Evolutionary conservation across 2,113 vertebrate species (phyloP).

Genomic region (Penelope pileata): DNA sequence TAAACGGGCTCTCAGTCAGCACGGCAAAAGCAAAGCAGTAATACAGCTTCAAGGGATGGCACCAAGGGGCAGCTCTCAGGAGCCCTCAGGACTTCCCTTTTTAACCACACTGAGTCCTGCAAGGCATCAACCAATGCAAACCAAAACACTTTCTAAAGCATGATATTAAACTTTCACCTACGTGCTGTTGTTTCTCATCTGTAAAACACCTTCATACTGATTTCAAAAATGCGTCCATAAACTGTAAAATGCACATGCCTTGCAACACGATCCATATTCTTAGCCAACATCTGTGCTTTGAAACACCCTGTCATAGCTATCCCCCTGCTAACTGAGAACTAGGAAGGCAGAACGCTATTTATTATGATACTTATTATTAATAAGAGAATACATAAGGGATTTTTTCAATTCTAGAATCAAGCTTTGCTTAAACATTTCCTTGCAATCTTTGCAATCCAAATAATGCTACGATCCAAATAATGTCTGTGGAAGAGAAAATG

Average conservation of each 20-base stretch:
- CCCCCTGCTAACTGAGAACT: background rate
- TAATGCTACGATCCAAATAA: background rate
- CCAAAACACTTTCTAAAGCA: background rate
- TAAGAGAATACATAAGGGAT: background rate
- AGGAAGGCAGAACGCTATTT: background rate
- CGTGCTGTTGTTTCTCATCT: background rate
- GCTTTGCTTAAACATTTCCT: slow-evolving; percentile 12
- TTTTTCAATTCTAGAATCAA: background rate
- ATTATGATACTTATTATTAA: background rate
- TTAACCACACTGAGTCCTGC: background rate
- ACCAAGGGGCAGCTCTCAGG: background rate
- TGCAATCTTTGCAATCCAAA: background rate
- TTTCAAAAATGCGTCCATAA: background rate
- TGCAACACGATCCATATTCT: background rate
- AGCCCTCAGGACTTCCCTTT: background rate
- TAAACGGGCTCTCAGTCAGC: background rate
- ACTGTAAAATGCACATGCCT: background rate
- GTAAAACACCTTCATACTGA: background rate
- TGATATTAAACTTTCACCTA: background rate
- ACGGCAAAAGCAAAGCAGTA: background rate
- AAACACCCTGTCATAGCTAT: background rate
- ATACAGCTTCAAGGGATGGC: background rate
- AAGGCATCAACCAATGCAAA: background rate
- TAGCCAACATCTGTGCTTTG: background rate
- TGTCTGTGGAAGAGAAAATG: background rate